Base-by-base conservation (phyloP, 2,888 invertebrate genomes). In the Cepaea hortensis region DNA sequence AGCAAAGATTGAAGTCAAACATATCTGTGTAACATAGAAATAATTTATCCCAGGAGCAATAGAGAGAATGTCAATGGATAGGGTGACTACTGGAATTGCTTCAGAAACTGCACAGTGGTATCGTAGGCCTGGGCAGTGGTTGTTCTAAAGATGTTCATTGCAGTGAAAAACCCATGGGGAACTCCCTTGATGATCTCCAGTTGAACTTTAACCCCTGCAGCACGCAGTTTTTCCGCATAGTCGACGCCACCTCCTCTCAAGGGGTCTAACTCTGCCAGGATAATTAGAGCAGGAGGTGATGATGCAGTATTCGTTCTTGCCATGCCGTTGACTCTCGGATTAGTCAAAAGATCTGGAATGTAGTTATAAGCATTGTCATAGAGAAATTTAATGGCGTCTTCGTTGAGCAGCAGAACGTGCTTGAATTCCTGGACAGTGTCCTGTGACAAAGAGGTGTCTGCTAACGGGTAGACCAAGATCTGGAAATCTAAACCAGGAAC, bases 171-270 rank as follows among this genome's bases (percentile, higher is more conserved):
- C 1, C 77, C 65, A 50, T 86, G 86, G 0, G 86, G 86, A 4
- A 86, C 82, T 55, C 82, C 86, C 35, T 76, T 18, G 68, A 86
- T 35, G 35, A 86, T 48, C 76, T 82, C 76, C 9, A 48, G 23
- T 70, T 86, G 70, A 7, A 86, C 86, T n/a, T 50, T 72, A 0
- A 86, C 82, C n/a, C 86, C 86, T 20, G 77, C 81, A 5, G 50
- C 61, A 18, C 86, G 55, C 18, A 86, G 81, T 35, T 86, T 86
- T 46, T 86, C 86, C 1, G 86, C 82, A 77, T 82, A 86, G 46
- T 81, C 86, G 23, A 77, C 13, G 0, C 86, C 86, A 61, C 82
- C 76, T 15, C 77, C 82, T 20, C 35, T 35, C 35, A 35, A 35
- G 35, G 35, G 35, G 35, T 35, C 35, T 35, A 35, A 35, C 35